phyloP scores from a whole-genome alignment of 2,113 vertebrate species.

The Laticauda colubrina region DNA sequence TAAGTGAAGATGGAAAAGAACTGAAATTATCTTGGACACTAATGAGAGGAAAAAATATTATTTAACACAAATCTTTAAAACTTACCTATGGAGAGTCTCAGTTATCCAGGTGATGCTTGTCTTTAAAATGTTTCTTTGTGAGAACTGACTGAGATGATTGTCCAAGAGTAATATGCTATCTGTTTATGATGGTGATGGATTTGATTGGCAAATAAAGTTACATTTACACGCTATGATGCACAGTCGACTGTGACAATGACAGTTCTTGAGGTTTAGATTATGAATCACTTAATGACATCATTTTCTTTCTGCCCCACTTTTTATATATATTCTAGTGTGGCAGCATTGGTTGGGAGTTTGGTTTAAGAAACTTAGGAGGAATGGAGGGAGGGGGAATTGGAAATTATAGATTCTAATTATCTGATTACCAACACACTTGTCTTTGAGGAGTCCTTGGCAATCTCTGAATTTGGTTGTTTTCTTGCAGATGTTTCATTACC shows the following conservation, averaged over 20 bases:
- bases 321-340: neutral
- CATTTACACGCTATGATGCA: neutral
- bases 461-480: too few relatives aligned
- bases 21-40: rapidly evolving
- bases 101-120: too few relatives aligned
- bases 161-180: neutral
- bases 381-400: neutral
- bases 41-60: neutral
- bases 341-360: neutral
- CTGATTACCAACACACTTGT: neutral
- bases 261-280: neutral
- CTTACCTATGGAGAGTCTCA: too few relatives aligned
- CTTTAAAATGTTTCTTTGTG: neutral
- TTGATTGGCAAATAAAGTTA: neutral
- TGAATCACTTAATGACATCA: neutral
- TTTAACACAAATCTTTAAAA: neutral
- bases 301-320: neutral
- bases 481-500: too few relatives aligned
- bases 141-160: neutral
- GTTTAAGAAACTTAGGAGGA: too few relatives aligned
- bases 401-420: neutral
- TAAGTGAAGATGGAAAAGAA: neutral
- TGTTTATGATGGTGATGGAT: neutral
- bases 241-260: neutral
- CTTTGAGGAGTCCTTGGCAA: neutral